phyloP scores from a whole-genome alignment of 2,797 vertebrate genomes.

The Coracias cyanogaster region DNA sequence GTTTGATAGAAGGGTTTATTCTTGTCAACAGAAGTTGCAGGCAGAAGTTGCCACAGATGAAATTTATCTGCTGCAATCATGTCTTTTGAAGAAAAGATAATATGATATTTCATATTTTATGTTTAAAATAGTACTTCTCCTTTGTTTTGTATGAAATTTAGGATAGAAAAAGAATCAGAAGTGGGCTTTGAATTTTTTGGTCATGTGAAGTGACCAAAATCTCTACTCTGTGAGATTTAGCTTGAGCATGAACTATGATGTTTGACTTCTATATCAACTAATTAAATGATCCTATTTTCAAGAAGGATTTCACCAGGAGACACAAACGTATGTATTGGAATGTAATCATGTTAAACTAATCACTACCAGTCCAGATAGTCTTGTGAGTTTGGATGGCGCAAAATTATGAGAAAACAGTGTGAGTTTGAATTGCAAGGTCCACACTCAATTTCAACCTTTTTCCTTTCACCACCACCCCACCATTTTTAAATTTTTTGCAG shows the following conservation, averaged over 20 bases:
- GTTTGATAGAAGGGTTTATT: background rate
- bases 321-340: background rate
- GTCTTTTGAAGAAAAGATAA: background rate
- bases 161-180: background rate
- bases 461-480: background rate
- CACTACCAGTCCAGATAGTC: background rate
- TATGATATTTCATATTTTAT: background rate
- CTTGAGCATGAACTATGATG: background rate
- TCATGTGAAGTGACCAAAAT: background rate
- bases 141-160: background rate
- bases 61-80: background rate
- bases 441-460: background rate
- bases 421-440: background rate
- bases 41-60: background rate
- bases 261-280: background rate
- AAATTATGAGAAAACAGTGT: background rate
- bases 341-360: background rate
- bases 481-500: background rate
- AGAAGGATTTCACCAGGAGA: background rate
- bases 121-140: background rate
- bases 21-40: background rate
- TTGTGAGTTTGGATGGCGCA: background rate
- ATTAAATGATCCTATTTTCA: background rate
- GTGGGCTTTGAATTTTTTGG: background rate
- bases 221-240: background rate